Evolutionary conservation across 1,140 invertebrate genomes (phyloP).

Genomic region (Ectropis grisescens): DNA sequence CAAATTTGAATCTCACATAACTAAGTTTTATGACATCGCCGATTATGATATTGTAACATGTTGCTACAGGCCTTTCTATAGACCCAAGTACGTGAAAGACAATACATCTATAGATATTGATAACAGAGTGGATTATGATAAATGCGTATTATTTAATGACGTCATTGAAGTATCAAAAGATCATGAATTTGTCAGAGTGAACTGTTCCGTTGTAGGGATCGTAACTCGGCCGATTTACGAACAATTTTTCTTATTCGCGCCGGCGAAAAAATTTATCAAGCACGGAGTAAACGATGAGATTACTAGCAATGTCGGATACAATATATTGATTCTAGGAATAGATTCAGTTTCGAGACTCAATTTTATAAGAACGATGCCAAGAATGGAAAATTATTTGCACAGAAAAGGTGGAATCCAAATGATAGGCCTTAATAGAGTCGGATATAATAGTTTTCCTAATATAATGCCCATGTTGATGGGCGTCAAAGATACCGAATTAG

Average conservation of each 20-base stretch:
- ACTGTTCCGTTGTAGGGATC: conserved; percentile 15
- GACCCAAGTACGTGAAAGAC: too few relatives aligned
- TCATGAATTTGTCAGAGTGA: conserved; percentile 15
- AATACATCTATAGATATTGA: conserved; percentile 5
- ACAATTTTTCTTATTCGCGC: conserved; percentile 13
- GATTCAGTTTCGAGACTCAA: conserved; percentile 20
- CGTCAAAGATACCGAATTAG: too few relatives aligned
- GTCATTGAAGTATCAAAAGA: conserved; percentile 7
- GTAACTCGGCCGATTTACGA: conserved; percentile 12
- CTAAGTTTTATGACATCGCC: too few relatives aligned
- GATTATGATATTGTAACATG: too few relatives aligned
- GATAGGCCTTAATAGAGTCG: conserved; percentile 82
- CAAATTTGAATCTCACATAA: too few relatives aligned
- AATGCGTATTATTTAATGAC: conserved; percentile 10
- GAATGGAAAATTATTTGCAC: conserved; percentile 9
- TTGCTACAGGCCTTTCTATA: conserved; percentile 15
- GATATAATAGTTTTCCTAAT: conserved; percentile 85
- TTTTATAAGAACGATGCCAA: conserved; percentile 19
- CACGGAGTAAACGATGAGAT: background rate
- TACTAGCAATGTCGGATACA: too few relatives aligned
- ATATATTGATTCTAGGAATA: conserved; percentile 16
- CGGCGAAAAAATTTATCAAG: background rate
- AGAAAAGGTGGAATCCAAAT: conserved; percentile 57
- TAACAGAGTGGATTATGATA: conserved; percentile 9
- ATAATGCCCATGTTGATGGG: conserved; percentile 78